Base-by-base conservation (phyloP, 2,888 invertebrate genomes). In the Phortica magna region DNA sequence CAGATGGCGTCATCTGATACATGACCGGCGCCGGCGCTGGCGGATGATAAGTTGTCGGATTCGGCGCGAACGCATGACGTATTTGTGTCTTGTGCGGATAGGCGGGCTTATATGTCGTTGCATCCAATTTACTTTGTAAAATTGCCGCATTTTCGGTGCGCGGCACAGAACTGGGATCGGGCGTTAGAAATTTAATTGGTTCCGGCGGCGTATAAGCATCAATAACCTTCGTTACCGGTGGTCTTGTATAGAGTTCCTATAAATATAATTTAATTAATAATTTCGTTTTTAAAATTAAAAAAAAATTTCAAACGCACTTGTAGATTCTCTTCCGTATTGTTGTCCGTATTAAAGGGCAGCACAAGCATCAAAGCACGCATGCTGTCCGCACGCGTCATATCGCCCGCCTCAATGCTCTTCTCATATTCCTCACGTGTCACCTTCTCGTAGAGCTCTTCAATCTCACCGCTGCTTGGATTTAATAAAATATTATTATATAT, bases 61-160 rank as follows among this genome's bases (percentile, higher is more conserved):
- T 81, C 64, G 89, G 83, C 59, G 87, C 82, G 76, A 84, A 73
- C 73, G 83, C 72, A 76, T 84, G 81, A 76, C 77, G 80, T 14
- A 48, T 48, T 64, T 80, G 73, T 0, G 75, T 80, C 75, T 87
- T 89, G 7, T 81, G 10, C 4, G 79, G 92, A 57, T 92, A 88
- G 7, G 92, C 92, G 7, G 93, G 92, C 75, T 91, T 91, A 81
- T 93, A 93, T 0, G 93, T 93, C 7, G 93, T 92, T 31, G 92
- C 91, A n/a, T 89, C 90, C 53, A 91, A 79, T 41, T 92, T 92
- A 0, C 83, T 83, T 19, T 84, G 73, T 4, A 88, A 76, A 22
- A 31, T 53, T 5, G 31, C 22, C 7, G 55, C 14, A 22, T 39
- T 85, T 7, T 84, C 88, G 7, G 84, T 84, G 17, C 89, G 85